phyloP scores from a whole-genome alignment of 2,888 invertebrate genomes.

The Plagodis pulveraria region DNA sequence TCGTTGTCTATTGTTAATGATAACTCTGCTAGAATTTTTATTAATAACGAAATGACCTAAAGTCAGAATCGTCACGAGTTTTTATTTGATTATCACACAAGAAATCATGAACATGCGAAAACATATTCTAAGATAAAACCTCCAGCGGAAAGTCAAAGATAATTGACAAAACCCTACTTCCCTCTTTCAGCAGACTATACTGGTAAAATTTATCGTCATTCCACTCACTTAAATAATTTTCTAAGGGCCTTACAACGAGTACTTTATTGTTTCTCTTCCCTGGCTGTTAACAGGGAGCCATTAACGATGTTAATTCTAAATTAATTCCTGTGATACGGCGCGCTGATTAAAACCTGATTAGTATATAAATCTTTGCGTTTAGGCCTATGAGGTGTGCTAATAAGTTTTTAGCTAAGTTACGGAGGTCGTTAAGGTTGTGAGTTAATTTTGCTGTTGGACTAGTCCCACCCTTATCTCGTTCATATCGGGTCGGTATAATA shows the following conservation, averaged over 20 bases:
- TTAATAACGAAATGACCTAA: too few relatives aligned
- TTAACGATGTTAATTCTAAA: constrained; percentile 72
- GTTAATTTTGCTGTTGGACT: not conserved
- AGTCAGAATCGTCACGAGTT: too few relatives aligned
- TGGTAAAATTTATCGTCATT: constrained; percentile 53
- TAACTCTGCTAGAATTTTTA: too few relatives aligned
- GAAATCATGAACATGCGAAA: too few relatives aligned
- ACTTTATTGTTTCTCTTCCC: constrained; percentile 67
- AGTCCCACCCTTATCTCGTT: too few relatives aligned
- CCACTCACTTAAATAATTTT: constrained; percentile 58
- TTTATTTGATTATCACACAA: too few relatives aligned
- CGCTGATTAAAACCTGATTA: constrained; percentile 79
- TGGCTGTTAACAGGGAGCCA: constrained; percentile 40
- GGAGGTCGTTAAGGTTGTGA: constrained; percentile 2
- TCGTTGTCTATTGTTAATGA: too few relatives aligned
- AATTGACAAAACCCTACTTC: too few relatives aligned
- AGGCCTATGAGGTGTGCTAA: constrained; percentile 11
- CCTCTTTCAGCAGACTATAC: too few relatives aligned
- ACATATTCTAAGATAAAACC: too few relatives aligned
- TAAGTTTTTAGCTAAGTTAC: constrained; percentile 15
- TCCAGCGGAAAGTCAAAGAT: too few relatives aligned
- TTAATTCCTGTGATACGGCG: constrained; percentile 71
- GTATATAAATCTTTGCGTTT: constrained; percentile 64
- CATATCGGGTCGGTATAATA: too few relatives aligned
- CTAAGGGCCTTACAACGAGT: constrained; percentile 48